phyloP scores from a whole-genome alignment of 2,888 invertebrate species.

The Pollenia labialis region DNA sequence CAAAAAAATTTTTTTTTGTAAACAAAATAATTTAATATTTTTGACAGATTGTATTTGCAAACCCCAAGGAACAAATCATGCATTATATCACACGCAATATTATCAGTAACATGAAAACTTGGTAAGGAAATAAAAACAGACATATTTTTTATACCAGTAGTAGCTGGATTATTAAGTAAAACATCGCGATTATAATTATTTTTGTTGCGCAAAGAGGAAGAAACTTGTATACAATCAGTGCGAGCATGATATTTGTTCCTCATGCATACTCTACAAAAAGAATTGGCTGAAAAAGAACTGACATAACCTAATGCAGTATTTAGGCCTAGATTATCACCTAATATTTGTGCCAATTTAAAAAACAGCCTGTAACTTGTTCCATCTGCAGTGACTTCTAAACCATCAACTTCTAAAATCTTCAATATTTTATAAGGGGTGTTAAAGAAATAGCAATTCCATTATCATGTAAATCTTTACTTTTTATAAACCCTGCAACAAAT shows the following conservation, averaged over 20 bases:
- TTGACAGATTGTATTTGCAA: constrained; percentile 55
- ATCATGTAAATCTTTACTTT: constrained; percentile 59
- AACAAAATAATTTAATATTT: constrained; percentile 60
- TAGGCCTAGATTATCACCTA: constrained; percentile 65
- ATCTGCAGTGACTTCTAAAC: constrained; percentile 55
- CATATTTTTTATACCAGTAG: constrained; percentile 62
- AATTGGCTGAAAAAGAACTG: constrained; percentile 67
- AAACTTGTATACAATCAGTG: constrained; percentile 51
- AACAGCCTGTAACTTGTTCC: constrained; percentile 51
- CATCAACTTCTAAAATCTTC: constrained; percentile 64
- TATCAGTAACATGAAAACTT: constrained; percentile 67
- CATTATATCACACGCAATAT: constrained; percentile 70
- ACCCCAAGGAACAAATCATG: constrained; percentile 67
- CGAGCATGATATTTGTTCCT: constrained; percentile 54
- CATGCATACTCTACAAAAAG: constrained; percentile 69
- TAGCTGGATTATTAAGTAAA: constrained; percentile 54
- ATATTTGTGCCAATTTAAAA: constrained; percentile 64
- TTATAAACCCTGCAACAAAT: constrained; percentile 65
- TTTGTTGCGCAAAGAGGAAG: constrained; percentile 59
- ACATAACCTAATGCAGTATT: constrained; percentile 64
- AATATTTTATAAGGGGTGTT: constrained; percentile 58
- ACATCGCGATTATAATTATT: constrained; percentile 66
- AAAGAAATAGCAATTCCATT: constrained; percentile 61
- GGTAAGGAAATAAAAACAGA: constrained; percentile 66
- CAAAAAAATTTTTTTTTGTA: constrained; percentile 46